Percentiles rank a stretch among this genome's conserved stretches.
These are phyloP conservation scores for Bombus affinis DNA, from an alignment of 1,140 invertebrate genomes.

Conservation along the genomic window DNA sequence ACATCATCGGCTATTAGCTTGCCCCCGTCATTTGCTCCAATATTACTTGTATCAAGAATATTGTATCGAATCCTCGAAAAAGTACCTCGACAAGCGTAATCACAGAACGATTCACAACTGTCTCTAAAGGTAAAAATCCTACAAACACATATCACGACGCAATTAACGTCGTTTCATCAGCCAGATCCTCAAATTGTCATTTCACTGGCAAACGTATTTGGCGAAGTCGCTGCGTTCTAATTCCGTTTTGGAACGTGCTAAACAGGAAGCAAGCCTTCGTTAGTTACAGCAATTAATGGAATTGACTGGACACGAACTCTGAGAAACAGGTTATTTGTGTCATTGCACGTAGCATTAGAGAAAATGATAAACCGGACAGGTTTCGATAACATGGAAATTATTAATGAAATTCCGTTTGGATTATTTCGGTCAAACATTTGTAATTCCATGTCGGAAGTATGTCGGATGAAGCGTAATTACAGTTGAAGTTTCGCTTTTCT, in stretches of 20 bases:
- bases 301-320: neutral
- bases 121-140: too few relatives aligned
- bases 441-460: neutral
- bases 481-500: neutral
- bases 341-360: neutral
- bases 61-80: too few relatives aligned
- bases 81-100: too few relatives aligned
- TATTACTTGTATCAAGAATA: too few relatives aligned
- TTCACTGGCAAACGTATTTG: neutral
- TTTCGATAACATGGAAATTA: neutral
- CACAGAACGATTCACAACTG: too few relatives aligned
- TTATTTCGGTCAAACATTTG: neutral
- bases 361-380: slow-evolving; percentile 1
- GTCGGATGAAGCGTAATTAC: neutral
- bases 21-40: too few relatives aligned
- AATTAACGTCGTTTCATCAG: neutral
- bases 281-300: slow-evolving; percentile 2
- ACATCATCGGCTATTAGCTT: too few relatives aligned
- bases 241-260: too few relatives aligned
- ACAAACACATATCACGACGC: too few relatives aligned
- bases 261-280: neutral
- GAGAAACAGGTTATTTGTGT: neutral
- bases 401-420: neutral
- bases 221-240: neutral
- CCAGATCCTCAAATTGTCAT: neutral